Evolutionary conservation across 2,113 vertebrate species (phyloP).

Genomic region (Carollia perspicillata): DNA sequence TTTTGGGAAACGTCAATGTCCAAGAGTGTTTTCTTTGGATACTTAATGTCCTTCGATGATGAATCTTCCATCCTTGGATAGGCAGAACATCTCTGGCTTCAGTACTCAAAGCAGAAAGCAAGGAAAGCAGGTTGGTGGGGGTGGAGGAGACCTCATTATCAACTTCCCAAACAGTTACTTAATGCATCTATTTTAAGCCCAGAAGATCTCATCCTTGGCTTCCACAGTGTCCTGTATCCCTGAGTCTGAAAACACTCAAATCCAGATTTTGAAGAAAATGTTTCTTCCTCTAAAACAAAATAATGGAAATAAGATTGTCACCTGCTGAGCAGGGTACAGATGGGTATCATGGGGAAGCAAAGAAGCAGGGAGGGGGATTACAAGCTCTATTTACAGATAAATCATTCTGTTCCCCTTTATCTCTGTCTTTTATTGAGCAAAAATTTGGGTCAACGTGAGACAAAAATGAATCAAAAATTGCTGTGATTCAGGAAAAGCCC

Average conservation of each 20-base stretch:
- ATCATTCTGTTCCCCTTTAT: not conserved
- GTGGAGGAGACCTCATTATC: not conserved
- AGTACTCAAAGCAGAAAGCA: not conserved
- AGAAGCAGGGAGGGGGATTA: not conserved
- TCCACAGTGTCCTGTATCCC: not conserved
- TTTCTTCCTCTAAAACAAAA: not conserved
- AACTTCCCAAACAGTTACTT: not conserved
- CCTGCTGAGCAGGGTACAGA: not conserved
- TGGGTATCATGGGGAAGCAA: not conserved
- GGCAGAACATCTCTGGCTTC: not conserved
- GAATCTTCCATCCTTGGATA: not conserved
- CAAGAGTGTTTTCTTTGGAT: not conserved
- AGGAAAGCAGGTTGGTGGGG: not conserved
- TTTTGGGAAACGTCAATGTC: not conserved
- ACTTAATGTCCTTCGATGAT: not conserved
- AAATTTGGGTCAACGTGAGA: not conserved
- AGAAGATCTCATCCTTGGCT: not conserved
- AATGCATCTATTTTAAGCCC: not conserved
- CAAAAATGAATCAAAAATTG: not conserved
- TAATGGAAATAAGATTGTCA: not conserved
- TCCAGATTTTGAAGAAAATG: not conserved
- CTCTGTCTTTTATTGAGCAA: not conserved
- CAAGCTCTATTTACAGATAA: not conserved
- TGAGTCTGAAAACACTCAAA: not conserved
- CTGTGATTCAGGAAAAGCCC: not conserved